phyloP scores from a whole-genome alignment of 2,888 invertebrate genomes.

The Sericinus montela region DNA sequence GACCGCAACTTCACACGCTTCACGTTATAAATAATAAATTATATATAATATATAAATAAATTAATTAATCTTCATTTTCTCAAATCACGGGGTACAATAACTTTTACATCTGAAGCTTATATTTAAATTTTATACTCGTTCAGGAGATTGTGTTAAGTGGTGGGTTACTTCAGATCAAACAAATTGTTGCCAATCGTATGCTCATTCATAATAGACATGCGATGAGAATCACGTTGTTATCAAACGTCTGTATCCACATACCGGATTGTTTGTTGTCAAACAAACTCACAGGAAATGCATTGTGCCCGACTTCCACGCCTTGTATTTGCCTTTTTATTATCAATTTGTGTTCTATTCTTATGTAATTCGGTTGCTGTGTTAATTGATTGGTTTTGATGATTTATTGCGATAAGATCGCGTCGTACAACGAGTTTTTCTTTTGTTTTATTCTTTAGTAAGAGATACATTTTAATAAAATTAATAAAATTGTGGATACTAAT shows the following conservation, averaged over 20 bases:
- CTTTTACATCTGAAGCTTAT: too few species aligned
- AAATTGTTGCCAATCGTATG: background rate
- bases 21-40: too few species aligned
- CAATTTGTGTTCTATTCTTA: background rate
- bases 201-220: background rate
- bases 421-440: too few species aligned
- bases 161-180: background rate
- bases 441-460: too few species aligned
- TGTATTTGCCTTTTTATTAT: constrained; percentile 15
- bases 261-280: constrained; percentile 12
- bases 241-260: constrained; percentile 3
- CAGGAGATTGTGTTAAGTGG: too few species aligned
- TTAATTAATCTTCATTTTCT: too few species aligned
- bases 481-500: too few species aligned
- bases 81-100: too few species aligned
- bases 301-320: background rate
- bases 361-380: constrained; percentile 1
- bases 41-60: too few species aligned
- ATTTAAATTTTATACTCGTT: too few species aligned
- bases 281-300: constrained; percentile 10
- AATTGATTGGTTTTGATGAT: background rate
- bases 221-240: constrained; percentile 1
- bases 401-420: background rate
- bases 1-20: too few species aligned
- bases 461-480: too few species aligned